Evolutionary conservation across 2,888 invertebrate genomes (phyloP).

Genomic region (Hemaris fuciformis): DNA sequence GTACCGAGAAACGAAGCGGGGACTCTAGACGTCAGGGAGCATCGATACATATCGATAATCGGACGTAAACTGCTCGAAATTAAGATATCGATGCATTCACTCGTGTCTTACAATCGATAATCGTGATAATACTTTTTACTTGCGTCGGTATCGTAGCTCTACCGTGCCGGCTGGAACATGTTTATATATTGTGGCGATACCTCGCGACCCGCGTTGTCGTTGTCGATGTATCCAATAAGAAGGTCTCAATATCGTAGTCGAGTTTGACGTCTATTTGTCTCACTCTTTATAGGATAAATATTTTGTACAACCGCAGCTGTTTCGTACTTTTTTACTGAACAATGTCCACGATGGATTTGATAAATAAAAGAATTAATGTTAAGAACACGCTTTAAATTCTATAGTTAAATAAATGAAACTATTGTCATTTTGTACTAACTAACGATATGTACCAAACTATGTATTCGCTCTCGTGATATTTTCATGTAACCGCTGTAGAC

Average conservation of each 20-base stretch:
- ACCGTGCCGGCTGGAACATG: background rate
- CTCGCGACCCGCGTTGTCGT: background rate
- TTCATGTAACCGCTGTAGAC: constrained; percentile 64
- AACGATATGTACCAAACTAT: constrained; percentile 63
- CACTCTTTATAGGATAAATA: constrained; percentile 15
- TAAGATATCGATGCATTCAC: constrained; percentile 8
- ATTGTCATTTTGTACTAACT: constrained; percentile 53
- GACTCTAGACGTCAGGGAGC: background rate
- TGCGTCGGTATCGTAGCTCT: background rate
- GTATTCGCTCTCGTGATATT: constrained; percentile 76
- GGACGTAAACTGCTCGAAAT: background rate
- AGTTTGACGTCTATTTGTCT: constrained; percentile 15
- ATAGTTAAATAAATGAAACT: constrained; percentile 43
- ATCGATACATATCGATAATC: constrained; percentile 15
- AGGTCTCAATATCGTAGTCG: constrained; percentile 9
- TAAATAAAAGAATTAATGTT: constrained; percentile 55
- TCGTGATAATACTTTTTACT: background rate
- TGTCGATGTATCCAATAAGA: constrained; percentile 7
- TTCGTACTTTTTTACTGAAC: constrained; percentile 78
- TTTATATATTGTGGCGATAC: background rate
- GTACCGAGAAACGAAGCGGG: no score
- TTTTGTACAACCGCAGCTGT: constrained; percentile 67
- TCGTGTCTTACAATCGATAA: constrained; percentile 9
- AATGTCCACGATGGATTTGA: constrained; percentile 68
- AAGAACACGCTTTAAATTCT: constrained; percentile 75